A percentile compares a stretch with the other conserved stretches of the same genome.
These are phyloP conservation scores for Corella eumyota DNA, from an alignment of 23 tunicate species.

Conservation along the genomic window DNA sequence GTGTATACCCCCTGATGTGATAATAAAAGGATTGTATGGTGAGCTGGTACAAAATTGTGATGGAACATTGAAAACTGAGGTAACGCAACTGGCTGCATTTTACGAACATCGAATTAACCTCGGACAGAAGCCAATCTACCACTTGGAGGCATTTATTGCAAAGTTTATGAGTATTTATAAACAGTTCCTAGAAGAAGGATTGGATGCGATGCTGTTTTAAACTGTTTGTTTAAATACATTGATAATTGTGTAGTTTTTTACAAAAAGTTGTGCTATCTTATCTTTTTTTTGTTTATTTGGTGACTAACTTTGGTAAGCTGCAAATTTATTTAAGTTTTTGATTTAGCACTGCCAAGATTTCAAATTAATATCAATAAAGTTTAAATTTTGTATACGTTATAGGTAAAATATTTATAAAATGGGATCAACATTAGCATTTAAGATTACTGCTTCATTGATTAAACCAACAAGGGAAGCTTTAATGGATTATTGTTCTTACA, in stretches of 20 bases:
- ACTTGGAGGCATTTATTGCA: constrained; percentile 84
- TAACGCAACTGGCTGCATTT: constrained; percentile 73
- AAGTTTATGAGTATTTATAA: constrained; percentile 86
- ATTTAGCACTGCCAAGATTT: no score
- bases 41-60: constrained; percentile 81
- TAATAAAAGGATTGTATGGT: constrained; percentile 83
- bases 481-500: constrained; percentile 45
- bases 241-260: no score
- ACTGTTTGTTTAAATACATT: no score
- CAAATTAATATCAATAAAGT: no score
- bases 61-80: constrained; percentile 61
- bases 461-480: constrained; percentile 54
- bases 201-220: constrained; percentile 85
- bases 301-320: no score
- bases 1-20: constrained; percentile 85
- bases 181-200: constrained; percentile 79
- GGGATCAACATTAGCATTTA: constrained; percentile 45
- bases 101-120: constrained; percentile 76
- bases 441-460: constrained; percentile 33
- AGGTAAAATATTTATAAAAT: no score
- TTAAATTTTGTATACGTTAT: no score
- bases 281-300: no score
- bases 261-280: no score
- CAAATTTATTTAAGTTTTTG: no score
- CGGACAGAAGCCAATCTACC: constrained; percentile 81